These are phyloP conservation scores for Psylliodes chrysocephalus DNA, from an alignment of 2,888 invertebrate genomes.

Conservation along the genomic window DNA sequence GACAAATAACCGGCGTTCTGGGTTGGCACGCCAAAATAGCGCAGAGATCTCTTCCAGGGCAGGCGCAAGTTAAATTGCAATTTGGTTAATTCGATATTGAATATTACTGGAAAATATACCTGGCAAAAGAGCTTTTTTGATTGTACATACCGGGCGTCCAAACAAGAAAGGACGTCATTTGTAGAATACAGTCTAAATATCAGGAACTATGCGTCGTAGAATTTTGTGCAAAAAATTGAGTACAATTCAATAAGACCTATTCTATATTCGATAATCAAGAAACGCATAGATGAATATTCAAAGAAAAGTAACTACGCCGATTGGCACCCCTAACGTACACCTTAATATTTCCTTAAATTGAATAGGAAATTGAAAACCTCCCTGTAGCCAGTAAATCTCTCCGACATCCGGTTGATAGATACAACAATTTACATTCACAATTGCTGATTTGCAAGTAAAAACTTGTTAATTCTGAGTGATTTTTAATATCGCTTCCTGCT, in stretches of 20 bases:
- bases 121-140: no score
- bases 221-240: no score
- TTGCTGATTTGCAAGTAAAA: constrained; percentile 11
- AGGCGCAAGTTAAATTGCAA: background rate
- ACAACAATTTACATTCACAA: constrained; percentile 11
- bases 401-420: background rate
- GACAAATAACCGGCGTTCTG: constrained; percentile 58
- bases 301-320: no score
- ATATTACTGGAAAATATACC: no score
- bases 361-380: background rate
- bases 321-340: background rate
- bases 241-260: no score
- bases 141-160: no score
- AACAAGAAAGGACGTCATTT: no score
- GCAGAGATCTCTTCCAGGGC: background rate
- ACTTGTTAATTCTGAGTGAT: constrained; percentile 5
- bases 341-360: background rate
- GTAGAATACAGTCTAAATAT: no score
- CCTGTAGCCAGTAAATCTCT: background rate
- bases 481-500: background rate
- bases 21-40: constrained; percentile 16
- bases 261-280: no score
- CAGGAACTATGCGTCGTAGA: no score
- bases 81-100: no score
- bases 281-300: no score